Percentiles rank a stretch among this genome's conserved stretches.
Evolutionary conservation across 2,888 invertebrate species (phyloP).

Genomic region (Polyommatus iphigenia): DNA sequence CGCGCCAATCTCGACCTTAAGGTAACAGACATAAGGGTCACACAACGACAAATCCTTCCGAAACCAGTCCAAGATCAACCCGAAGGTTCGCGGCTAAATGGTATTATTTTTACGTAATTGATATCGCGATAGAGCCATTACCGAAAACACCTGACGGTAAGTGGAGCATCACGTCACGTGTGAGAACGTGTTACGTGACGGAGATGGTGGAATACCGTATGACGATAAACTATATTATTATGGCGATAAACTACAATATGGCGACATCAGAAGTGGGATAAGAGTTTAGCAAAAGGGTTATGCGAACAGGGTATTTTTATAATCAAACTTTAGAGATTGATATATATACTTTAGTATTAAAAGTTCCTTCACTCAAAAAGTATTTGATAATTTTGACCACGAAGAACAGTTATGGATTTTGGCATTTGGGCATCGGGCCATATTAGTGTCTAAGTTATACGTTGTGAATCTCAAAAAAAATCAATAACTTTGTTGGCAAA

Average conservation of each 20-base stretch:
- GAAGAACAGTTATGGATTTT: no score
- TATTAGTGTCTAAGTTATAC: no score
- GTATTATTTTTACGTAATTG: slow-evolving; percentile 43
- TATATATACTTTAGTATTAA: no score
- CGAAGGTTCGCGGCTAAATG: slow-evolving; percentile 48
- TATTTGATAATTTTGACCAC: no score
- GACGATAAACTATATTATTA: not conserved
- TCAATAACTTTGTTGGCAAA: no score
- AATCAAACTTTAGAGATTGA: no score
- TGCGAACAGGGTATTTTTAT: not conserved
- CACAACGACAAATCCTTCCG: slow-evolving; percentile 48
- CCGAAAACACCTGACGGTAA: slow-evolving; percentile 26
- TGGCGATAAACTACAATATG: not conserved
- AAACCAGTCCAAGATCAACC: slow-evolving; percentile 56
- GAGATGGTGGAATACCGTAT: not conserved
- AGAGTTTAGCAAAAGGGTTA: not conserved
- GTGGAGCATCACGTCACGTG: slow-evolving; percentile 8
- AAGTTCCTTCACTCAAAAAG: no score
- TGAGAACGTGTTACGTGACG: slow-evolving; percentile 15
- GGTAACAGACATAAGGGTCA: slow-evolving; percentile 35
- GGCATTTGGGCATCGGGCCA: no score
- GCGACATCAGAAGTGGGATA: not conserved
- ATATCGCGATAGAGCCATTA: slow-evolving; percentile 31
- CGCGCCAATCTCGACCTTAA: slow-evolving; percentile 17
- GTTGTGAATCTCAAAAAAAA: no score